A percentile compares a stretch with the other conserved stretches of the same genome.
These are phyloP conservation scores for Choloepus hoffmanni DNA, from an alignment of 2,113 vertebrate genomes.

Conservation along the genomic window DNA sequence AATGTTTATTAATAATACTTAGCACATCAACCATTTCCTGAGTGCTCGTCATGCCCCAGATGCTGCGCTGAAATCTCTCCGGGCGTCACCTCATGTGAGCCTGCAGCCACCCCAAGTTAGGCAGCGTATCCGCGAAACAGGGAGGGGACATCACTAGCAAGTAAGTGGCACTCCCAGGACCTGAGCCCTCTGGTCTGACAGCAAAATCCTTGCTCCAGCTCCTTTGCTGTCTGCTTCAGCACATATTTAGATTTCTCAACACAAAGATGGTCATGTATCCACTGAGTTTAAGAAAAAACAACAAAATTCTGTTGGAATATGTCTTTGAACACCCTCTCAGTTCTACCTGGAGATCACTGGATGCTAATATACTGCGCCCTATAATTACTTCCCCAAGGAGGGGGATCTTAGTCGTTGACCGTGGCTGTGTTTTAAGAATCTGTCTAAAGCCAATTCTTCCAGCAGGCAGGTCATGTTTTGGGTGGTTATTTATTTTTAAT, in stretches of 20 bases:
- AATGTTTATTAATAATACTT: background rate
- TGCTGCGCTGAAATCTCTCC: too few relatives aligned
- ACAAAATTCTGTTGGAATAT: background rate
- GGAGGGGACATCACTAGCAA: background rate
- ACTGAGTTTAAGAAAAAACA: too few relatives aligned
- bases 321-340: background rate
- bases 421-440: rapidly evolving
- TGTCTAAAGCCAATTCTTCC: background rate
- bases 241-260: background rate
- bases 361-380: background rate
- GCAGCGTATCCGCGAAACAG: background rate
- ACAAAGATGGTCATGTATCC: background rate
- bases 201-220: background rate
- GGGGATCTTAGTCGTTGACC: too few relatives aligned
- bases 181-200: background rate
- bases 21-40: background rate
- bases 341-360: background rate
- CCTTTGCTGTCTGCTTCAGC: too few relatives aligned
- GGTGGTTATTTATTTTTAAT: background rate
- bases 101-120: rapidly evolving
- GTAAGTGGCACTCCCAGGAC: background rate
- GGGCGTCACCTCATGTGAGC: rapidly evolving
- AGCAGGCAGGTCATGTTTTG: background rate
- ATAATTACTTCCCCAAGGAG: background rate
- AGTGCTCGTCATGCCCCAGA: background rate